Evolutionary conservation across 1,140 invertebrate species (phyloP).

Genomic region (Galendromus occidentalis): DNA sequence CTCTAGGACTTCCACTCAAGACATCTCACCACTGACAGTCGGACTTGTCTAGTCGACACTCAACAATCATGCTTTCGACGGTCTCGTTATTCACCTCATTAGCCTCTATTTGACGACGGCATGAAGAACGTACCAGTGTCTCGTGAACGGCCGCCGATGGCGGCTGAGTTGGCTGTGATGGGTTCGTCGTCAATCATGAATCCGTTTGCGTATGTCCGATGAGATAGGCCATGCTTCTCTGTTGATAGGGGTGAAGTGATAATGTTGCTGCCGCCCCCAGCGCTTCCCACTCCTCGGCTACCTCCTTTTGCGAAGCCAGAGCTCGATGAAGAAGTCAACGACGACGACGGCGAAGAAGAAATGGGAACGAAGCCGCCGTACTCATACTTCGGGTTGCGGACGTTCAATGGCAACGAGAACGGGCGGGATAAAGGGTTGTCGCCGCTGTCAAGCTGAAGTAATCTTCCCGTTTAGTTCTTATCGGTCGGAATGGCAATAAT

Average conservation of each 20-base stretch:
- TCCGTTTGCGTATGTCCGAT: background rate
- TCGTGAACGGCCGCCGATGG: too few relatives aligned
- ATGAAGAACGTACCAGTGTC: too few relatives aligned
- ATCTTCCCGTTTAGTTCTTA: background rate
- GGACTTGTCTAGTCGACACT: too few relatives aligned
- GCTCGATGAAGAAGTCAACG: too few relatives aligned
- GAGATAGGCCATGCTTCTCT: background rate
- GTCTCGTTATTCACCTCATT: too few relatives aligned
- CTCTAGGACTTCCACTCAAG: too few relatives aligned
- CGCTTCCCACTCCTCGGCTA: background rate
- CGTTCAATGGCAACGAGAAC: background rate
- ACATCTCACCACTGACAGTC: too few relatives aligned
- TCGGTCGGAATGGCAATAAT: too few relatives aligned
- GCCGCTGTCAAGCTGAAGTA: background rate
- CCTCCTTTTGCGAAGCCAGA: background rate
- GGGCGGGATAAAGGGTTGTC: background rate
- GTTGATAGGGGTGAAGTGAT: background rate
- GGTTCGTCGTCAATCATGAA: slow-evolving; percentile 3
- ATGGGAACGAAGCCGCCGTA: slow-evolving; percentile 5
- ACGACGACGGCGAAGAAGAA: too few relatives aligned
- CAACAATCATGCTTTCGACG: too few relatives aligned
- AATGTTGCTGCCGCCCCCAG: background rate
- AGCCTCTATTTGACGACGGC: too few relatives aligned
- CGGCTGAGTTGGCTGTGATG: too few relatives aligned
- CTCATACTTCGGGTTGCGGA: background rate